phyloP scores from a whole-genome alignment of 2,888 invertebrate genomes.

The Tillus elongatus region DNA sequence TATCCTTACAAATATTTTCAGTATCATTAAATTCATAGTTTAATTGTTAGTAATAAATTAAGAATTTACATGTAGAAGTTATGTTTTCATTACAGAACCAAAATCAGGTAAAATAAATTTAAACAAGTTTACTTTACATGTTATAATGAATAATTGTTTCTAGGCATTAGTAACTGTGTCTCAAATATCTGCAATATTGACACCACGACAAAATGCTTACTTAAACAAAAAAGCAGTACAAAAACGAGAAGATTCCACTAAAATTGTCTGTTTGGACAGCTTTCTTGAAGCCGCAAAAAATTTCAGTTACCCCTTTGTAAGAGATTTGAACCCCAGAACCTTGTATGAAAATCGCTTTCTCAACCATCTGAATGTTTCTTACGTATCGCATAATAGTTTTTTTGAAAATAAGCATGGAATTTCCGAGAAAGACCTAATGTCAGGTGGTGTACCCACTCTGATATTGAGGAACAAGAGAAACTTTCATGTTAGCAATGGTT shows the following conservation, averaged over 20 bases:
- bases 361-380: constrained; percentile 37
- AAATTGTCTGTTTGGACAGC: constrained; percentile 40
- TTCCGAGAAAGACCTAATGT: constrained; percentile 28
- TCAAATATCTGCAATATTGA: constrained; percentile 41
- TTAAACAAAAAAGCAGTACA: constrained; percentile 33
- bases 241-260: constrained; percentile 28
- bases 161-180: constrained; percentile 40
- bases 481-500: constrained; percentile 28
- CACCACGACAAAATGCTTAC: constrained; percentile 37
- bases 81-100: constrained; percentile 46
- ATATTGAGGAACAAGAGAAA: constrained; percentile 27
- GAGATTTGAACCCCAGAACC: constrained; percentile 31
- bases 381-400: constrained; percentile 39
- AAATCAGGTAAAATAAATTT: constrained; percentile 39
- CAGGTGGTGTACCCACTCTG: constrained; percentile 29
- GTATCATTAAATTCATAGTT: neutral
- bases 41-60: neutral
- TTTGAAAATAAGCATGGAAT: constrained; percentile 44
- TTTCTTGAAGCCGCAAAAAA: constrained; percentile 41
- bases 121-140: neutral
- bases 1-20: neutral
- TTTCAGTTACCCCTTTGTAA: constrained; percentile 37
- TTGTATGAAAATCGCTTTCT: constrained; percentile 33
- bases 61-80: constrained; percentile 7
- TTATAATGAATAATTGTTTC: constrained; percentile 19